Base-by-base conservation (phyloP, 2,797 vertebrate species). In the Lutjanus argentimaculatus region DNA sequence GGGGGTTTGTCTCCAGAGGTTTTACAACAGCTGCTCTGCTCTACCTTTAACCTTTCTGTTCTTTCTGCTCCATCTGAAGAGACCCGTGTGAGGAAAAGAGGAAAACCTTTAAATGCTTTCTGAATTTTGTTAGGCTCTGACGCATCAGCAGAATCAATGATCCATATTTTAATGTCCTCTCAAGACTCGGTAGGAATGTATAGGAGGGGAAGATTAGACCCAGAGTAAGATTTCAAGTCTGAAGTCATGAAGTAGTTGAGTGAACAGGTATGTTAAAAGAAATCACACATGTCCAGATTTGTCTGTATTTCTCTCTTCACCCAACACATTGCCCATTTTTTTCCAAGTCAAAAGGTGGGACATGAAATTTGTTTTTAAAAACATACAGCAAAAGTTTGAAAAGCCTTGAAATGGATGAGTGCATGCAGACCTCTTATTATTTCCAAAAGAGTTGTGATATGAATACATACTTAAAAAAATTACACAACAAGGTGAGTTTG, bases 1-100 rank as follows among this genome's bases (percentile, higher is more conserved):
- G n/a, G 68, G 80, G 77, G 48, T 82, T 69, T 66, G 68, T 77
- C 86, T 77, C 83, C 42, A 30, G 85, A 81, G 84, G 58, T 30
- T 87, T 89, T 65, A 80, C 51, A 85, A 79, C 88, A 90, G 88
- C 86, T 78, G 67, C 74, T 75, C 61, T 21, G 61, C 70, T 87
- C 78, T 86, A 80, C 82, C 83, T 82, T 82, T 75, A 84, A 91
- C 87, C 78, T 85, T 30, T 59, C 21, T 65, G 19, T 48, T 81
- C 74, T 42, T 14, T 84, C 77, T 74, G 46, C 4, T 30, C 67
- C 74, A 42, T 65, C 65, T 67, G 61, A 72, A 77, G n/a, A 45
- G 76, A 75, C 40, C 45, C 42, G n/a, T 5, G 16, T 48, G 52
- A 76, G n/a, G 36, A 63, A 78, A 45, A 68, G 51, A 45, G 58